Evolutionary conservation across 2,797 vertebrate species (phyloP).

Genomic region (Falco concolor): DNA sequence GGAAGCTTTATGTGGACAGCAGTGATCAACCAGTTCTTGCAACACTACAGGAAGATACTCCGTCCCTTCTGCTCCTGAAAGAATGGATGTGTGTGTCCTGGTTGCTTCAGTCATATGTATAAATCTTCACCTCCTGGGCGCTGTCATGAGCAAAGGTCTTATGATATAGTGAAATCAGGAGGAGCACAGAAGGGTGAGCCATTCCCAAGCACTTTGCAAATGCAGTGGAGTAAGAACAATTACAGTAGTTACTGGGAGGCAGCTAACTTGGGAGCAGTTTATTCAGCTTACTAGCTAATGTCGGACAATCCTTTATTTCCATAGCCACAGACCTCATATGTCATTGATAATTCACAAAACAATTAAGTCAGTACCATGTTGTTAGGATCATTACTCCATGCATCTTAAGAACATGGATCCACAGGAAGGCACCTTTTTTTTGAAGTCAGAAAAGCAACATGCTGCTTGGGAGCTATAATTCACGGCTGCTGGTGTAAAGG

Average conservation of each 20-base stretch:
- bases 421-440: background rate
- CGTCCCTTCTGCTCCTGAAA: background rate
- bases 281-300: background rate
- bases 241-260: background rate
- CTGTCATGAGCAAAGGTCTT: background rate
- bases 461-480: background rate
- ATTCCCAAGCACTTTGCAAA: background rate
- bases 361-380: background rate
- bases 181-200: background rate
- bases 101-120: background rate
- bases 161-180: background rate
- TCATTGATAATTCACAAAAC: background rate
- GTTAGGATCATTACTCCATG: background rate
- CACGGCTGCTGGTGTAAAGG: background rate
- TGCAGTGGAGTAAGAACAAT: background rate
- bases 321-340: background rate
- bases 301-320: background rate
- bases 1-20: background rate
- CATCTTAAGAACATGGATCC: background rate
- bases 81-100: fast-evolving
- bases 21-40: background rate
- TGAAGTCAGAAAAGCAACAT: background rate
- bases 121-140: background rate
- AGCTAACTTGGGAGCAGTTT: background rate
- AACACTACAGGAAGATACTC: background rate